Conservation (phyloP, 2,797 vertebrate genomes). For the Myripristis jacobus region DNA sequence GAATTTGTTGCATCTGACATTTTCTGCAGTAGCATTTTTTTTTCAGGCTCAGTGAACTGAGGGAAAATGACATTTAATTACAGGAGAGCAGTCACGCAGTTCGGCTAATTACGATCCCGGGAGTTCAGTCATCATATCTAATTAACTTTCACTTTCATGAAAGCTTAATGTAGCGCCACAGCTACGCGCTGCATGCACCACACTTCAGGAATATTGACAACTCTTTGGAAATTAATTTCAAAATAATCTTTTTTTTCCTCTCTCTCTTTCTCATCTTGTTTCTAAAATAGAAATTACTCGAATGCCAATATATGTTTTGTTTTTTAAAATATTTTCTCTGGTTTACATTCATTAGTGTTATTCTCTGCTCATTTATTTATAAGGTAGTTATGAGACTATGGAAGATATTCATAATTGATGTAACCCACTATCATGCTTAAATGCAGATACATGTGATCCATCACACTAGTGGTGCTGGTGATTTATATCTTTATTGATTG, state of each 20-base stretch:
- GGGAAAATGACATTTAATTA: slow-evolving; percentile 94
- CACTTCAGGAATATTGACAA: slow-evolving; percentile 86
- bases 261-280: neutral
- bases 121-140: slow-evolving; percentile 94
- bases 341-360: neutral
- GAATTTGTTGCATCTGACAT: slow-evolving; percentile 78
- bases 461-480: slow-evolving; percentile 61
- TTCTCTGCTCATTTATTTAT: slow-evolving; percentile 50
- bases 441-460: slow-evolving; percentile 75
- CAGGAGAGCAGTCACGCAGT: slow-evolving; percentile 91
- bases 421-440: slow-evolving; percentile 59
- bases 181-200: slow-evolving; percentile 75
- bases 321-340: slow-evolving; percentile 6
- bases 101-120: slow-evolving; percentile 92
- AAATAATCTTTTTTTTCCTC: slow-evolving; percentile 62
- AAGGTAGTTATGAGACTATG: slow-evolving; percentile 2
- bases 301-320: neutral
- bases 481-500: slow-evolving; percentile 77
- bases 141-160: slow-evolving; percentile 95
- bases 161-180: slow-evolving; percentile 88
- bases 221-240: slow-evolving; percentile 83
- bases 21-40: slow-evolving; percentile 74
- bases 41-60: slow-evolving; percentile 88
- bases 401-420: slow-evolving; percentile 68
- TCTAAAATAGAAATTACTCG: slow-evolving; percentile 22